phyloP scores from a whole-genome alignment of 1,140 invertebrate species.

The Brevipalpus yothersi region DNA sequence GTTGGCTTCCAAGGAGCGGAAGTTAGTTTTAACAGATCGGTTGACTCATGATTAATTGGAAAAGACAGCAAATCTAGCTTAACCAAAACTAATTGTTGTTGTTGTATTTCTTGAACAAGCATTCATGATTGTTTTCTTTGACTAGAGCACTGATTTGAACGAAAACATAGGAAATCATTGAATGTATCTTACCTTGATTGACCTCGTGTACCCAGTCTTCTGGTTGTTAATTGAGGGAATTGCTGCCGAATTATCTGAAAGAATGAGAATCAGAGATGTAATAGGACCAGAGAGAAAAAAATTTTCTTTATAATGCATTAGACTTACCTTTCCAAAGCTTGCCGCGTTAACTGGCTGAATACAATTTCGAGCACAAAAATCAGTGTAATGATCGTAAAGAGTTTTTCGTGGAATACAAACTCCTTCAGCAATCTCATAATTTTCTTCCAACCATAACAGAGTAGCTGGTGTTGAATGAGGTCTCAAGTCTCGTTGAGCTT shows the following conservation, averaged over 20 bases:
- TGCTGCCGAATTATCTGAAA: constrained; percentile 46
- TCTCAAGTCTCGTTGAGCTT: constrained; percentile 9
- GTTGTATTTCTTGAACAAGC: too few species aligned
- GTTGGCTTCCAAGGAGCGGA: too few species aligned
- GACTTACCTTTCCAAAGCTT: constrained; percentile 85
- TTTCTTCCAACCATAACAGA: constrained; percentile 69
- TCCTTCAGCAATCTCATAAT: constrained; percentile 93
- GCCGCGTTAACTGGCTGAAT: constrained; percentile 94
- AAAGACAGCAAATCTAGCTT: too few species aligned
- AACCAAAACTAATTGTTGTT: too few species aligned
- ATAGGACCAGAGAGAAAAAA: not conserved
- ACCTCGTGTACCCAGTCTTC: constrained; percentile 80
- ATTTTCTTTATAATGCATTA: constrained; percentile 11
- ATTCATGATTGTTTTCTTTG: too few species aligned
- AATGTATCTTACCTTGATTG: constrained; percentile 36
- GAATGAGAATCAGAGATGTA: too few species aligned
- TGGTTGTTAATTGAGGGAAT: constrained; percentile 75
- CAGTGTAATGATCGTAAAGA: constrained; percentile 83
- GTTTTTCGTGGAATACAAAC: constrained; percentile 85
- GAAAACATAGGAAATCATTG: not conserved
- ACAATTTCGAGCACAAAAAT: constrained; percentile 77
- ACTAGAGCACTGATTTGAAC: too few species aligned
- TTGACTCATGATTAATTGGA: too few species aligned
- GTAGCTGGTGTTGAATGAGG: constrained; percentile 31
- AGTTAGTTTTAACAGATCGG: too few species aligned